phyloP scores from a whole-genome alignment of 2,888 invertebrate species.

The Oscheius onirici region DNA sequence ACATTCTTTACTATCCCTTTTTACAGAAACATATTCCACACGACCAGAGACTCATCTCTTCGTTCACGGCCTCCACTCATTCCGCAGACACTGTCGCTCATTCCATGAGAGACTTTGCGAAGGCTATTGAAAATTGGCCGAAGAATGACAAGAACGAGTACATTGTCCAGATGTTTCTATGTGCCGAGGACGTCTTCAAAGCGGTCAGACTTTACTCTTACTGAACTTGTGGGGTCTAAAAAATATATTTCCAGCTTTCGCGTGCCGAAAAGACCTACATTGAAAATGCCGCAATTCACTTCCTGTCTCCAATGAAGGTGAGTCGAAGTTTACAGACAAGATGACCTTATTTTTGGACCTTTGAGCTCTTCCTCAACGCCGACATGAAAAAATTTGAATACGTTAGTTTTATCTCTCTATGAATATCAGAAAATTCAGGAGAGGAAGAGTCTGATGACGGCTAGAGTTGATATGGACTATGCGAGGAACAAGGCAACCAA shows the following conservation, averaged over 20 bases:
- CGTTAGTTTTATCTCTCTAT: not conserved
- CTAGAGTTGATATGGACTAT: slow-evolving; percentile 22
- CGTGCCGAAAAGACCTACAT: slow-evolving; percentile 15
- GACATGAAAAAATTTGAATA: slow-evolving; percentile 30
- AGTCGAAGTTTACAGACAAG: not conserved
- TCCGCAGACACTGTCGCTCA: slow-evolving; percentile 3
- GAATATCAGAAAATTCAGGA: not conserved
- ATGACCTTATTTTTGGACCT: slow-evolving; percentile 13
- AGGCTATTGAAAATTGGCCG: slow-evolving; percentile 21
- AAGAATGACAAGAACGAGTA: slow-evolving; percentile 20
- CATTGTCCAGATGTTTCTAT: slow-evolving; percentile 25
- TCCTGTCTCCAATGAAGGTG: slow-evolving; percentile 27
- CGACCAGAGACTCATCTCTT: slow-evolving; percentile 22
- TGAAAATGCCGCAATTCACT: slow-evolving; percentile 21
- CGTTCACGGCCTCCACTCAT: slow-evolving; percentile 23
- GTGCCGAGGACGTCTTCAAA: slow-evolving; percentile 24
- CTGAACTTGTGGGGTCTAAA: no score
- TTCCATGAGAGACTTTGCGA: slow-evolving; percentile 13
- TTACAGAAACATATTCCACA: slow-evolving; percentile 29
- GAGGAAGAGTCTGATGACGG: slow-evolving; percentile 8
- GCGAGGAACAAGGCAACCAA: slow-evolving; percentile 20
- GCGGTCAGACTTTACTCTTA: no score
- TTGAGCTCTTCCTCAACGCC: slow-evolving; percentile 27
- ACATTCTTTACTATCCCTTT: not conserved
- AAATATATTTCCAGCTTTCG: slow-evolving; percentile 4